Conservation (phyloP, 1,140 invertebrate genomes). For the Cydia splendana region DNA sequence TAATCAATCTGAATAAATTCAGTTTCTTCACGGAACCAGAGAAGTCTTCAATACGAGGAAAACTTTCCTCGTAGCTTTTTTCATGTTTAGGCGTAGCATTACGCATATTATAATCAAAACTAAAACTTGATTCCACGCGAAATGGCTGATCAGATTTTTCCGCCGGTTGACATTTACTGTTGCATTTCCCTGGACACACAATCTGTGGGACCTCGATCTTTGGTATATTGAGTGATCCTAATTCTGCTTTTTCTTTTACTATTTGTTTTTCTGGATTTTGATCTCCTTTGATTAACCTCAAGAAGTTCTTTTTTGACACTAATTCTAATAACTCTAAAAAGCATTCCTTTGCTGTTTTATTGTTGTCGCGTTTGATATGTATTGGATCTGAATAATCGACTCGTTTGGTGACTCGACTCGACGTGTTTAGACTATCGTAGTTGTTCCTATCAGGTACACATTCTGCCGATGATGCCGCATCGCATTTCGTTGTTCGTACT, state of each 20-base stretch:
- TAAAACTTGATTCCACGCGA: not conserved
- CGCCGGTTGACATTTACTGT: not conserved
- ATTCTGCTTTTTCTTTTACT: not conserved
- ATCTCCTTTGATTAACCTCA: not conserved
- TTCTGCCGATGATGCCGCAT: not conserved
- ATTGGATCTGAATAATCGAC: not conserved
- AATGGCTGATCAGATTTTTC: not conserved
- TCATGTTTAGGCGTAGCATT: not conserved
- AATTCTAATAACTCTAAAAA: not conserved
- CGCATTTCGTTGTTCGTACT: not conserved
- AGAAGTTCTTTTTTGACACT: not conserved
- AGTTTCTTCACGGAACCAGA: not conserved
- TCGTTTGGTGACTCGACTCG: not conserved
- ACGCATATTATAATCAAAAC: conserved; percentile 11
- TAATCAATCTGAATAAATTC: conserved; percentile 10
- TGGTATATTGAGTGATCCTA: too few relatives aligned
- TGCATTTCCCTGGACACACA: not conserved
- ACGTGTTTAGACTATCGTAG: not conserved
- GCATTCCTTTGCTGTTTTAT: not conserved
- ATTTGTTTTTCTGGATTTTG: not conserved
- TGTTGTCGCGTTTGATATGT: not conserved
- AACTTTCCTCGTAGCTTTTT: not conserved
- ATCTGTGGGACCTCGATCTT: not conserved
- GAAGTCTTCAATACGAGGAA: not conserved
- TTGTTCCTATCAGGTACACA: not conserved